Conservation (phyloP, 2,797 vertebrate species). For the Characodon lateralis region DNA sequence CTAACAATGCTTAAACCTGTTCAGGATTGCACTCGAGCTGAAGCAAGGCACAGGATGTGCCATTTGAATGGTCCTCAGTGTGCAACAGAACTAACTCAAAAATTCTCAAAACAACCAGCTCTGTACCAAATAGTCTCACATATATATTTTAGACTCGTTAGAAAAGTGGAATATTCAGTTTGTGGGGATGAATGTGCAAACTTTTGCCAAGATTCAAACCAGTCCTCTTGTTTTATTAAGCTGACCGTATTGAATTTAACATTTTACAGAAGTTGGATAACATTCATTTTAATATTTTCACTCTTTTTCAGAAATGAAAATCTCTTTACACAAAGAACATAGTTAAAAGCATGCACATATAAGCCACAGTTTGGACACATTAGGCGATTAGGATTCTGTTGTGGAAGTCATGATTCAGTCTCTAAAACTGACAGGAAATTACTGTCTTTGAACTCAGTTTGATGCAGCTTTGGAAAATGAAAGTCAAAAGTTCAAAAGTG, state of each 20-base stretch:
- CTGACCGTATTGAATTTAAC: not conserved
- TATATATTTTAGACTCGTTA: not conserved
- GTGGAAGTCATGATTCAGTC: not conserved
- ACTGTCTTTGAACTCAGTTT: not conserved
- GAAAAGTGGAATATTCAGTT: not conserved
- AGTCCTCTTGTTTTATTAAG: not conserved
- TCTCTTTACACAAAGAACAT: not conserved
- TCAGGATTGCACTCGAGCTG: not conserved
- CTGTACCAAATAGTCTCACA: not conserved
- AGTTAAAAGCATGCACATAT: not conserved
- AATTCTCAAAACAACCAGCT: not conserved
- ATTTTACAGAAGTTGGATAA: slow-evolving; percentile 1
- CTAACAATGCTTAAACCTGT: not conserved
- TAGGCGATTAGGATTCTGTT: not conserved
- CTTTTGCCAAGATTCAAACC: not conserved
- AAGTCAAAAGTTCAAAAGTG: slow-evolving; percentile 3
- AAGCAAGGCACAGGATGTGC: not conserved
- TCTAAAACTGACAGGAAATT: not conserved
- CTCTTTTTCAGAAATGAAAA: not conserved
- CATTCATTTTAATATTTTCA: not conserved
- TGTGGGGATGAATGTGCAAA: not conserved
- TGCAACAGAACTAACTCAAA: not conserved
- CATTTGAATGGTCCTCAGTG: not conserved
- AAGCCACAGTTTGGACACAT: not conserved
- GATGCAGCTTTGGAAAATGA: not conserved